These are phyloP conservation scores for Scophthalmus maximus DNA, from an alignment of 2,113 vertebrate species.

Conservation along the genomic window DNA sequence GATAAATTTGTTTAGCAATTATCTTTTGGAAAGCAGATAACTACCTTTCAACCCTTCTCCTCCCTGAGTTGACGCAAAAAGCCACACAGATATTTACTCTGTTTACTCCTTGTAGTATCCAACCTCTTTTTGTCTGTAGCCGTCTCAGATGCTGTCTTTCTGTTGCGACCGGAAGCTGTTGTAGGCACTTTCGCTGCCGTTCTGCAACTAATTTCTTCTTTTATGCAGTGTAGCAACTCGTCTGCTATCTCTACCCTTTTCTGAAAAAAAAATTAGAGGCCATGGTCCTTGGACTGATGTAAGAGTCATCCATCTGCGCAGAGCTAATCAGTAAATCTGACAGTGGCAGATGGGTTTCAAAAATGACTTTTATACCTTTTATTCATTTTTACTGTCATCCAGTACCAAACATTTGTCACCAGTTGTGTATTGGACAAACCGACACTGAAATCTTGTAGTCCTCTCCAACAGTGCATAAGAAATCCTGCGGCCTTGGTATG, in stretches of 20 bases:
- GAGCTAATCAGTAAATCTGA: conserved; percentile 11
- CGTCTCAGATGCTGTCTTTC: too few relatives aligned
- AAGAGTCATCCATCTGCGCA: conserved; percentile 4
- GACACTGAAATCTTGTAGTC: background rate
- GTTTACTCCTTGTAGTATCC: too few relatives aligned
- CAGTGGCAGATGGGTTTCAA: conserved; percentile 4
- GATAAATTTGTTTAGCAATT: too few relatives aligned
- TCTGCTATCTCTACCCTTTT: conserved; percentile 2
- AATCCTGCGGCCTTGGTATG: background rate
- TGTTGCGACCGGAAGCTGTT: too few relatives aligned
- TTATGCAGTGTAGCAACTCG: too few relatives aligned
- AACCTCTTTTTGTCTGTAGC: too few relatives aligned
- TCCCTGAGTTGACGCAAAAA: too few relatives aligned
- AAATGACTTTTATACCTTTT: background rate
- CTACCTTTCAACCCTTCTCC: too few relatives aligned
- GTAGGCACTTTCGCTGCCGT: too few relatives aligned
- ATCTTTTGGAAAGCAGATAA: too few relatives aligned
- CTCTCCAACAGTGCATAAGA: background rate
- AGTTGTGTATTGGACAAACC: conserved; percentile 1
- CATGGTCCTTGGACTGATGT: background rate
- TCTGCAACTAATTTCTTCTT: too few relatives aligned
- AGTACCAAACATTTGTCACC: background rate
- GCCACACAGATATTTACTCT: too few relatives aligned
- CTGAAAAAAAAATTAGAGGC: background rate
- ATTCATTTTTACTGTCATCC: background rate